Conservation (phyloP, 2,797 vertebrate species). For the Sebastes hubbsi region DNA sequence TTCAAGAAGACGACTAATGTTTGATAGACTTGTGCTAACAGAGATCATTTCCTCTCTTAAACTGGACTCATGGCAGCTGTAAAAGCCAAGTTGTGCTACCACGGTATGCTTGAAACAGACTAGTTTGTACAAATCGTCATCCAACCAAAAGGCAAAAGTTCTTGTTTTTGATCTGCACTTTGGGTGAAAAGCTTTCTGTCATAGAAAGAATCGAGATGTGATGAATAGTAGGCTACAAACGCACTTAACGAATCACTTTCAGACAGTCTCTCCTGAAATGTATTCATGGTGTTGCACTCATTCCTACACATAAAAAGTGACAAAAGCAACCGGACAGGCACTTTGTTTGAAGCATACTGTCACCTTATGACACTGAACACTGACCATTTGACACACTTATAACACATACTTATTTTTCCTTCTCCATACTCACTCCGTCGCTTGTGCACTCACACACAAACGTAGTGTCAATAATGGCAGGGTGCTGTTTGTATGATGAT, state of each 20-base stretch:
- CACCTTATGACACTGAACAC: not conserved
- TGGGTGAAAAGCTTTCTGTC: not conserved
- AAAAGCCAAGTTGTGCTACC: not conserved
- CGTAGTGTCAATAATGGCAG: constrained; percentile 62
- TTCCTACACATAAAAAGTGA: not conserved
- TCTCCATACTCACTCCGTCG: constrained; percentile 24
- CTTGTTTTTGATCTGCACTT: not conserved
- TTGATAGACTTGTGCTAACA: too few relatives aligned
- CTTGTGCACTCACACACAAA: constrained; percentile 36
- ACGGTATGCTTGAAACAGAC: not conserved
- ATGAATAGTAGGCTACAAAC: not conserved
- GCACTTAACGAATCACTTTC: not conserved
- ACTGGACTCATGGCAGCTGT: not conserved
- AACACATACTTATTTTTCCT: not conserved
- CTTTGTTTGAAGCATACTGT: not conserved
- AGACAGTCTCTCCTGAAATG: not conserved
- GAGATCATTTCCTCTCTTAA: not conserved
- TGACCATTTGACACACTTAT: constrained; percentile 13
- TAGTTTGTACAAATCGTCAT: not conserved
- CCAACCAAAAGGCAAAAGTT: not conserved
- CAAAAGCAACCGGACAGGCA: not conserved
- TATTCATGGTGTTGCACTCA: not conserved
- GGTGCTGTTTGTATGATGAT: constrained; percentile 66
- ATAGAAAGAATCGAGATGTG: not conserved
- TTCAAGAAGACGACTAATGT: not conserved